phyloP scores from a whole-genome alignment of 1,140 invertebrate species.

The Dreissena polymorpha region DNA sequence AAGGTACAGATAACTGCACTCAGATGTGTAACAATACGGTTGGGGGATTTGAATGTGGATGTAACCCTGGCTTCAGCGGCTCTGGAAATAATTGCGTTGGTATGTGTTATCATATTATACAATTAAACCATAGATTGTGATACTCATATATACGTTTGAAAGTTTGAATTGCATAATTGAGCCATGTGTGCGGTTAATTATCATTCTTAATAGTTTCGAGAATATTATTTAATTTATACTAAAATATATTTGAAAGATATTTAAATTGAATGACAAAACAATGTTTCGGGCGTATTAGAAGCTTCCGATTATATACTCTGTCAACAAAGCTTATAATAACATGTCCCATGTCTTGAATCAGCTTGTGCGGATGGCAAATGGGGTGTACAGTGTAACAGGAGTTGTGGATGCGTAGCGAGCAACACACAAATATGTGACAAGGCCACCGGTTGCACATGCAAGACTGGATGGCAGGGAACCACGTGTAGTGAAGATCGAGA shows the following conservation, averaged over 20 bases:
- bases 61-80: too few species aligned
- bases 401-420: conserved; percentile 25
- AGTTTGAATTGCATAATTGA: background rate
- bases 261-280: background rate
- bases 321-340: background rate
- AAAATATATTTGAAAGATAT: background rate
- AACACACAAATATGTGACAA: conserved; percentile 19
- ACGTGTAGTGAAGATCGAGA: conserved; percentile 51
- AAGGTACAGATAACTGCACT: too few species aligned
- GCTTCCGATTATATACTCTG: background rate
- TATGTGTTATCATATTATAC: too few species aligned
- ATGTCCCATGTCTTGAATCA: background rate
- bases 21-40: too few species aligned
- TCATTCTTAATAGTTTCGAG: background rate
- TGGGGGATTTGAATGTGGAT: too few species aligned
- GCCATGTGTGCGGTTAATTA: background rate
- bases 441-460: conserved; percentile 31
- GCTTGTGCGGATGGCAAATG: conserved; percentile 28
- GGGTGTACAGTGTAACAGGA: conserved; percentile 36
- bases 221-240: background rate
- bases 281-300: background rate
- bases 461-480: conserved; percentile 10
- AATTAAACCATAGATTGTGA: too few species aligned
- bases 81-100: too few species aligned
- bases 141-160: too few species aligned